Percentiles rank a stretch among this genome's conserved stretches.
phyloP scores from a whole-genome alignment of 2,113 vertebrate genomes.

The Centropus bengalensis region DNA sequence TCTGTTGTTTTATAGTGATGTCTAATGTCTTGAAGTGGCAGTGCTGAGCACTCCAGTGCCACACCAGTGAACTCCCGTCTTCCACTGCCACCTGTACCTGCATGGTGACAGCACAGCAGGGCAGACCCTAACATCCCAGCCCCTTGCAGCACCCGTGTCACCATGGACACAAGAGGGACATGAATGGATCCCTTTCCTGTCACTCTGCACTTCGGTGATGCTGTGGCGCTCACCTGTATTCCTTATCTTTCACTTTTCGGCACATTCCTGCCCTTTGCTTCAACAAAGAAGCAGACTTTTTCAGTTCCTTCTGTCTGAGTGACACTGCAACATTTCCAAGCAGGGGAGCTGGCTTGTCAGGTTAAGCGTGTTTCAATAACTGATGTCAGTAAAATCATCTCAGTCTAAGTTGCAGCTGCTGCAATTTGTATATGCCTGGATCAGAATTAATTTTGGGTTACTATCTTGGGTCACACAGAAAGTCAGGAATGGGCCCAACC shows the following conservation, averaged over 20 bases:
- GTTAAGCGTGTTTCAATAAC: neutral
- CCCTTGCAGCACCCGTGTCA: neutral
- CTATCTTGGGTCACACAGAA: neutral
- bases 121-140: neutral
- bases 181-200: neutral
- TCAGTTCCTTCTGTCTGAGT: neutral
- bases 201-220: neutral
- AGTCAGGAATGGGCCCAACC: neutral
- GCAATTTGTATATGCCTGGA: neutral
- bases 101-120: neutral
- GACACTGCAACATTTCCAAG: neutral
- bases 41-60: neutral
- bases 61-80: neutral
- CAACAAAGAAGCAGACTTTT: neutral
- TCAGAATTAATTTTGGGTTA: neutral
- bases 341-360: neutral
- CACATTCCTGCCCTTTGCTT: neutral
- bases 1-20: neutral
- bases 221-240: rapidly evolving
- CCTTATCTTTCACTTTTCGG: neutral
- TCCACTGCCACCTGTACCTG: neutral
- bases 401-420: neutral
- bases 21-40: neutral
- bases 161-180: neutral
- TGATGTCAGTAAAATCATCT: neutral